phyloP scores from a whole-genome alignment of 2,888 invertebrate genomes.

The Cantharis lateralis region DNA sequence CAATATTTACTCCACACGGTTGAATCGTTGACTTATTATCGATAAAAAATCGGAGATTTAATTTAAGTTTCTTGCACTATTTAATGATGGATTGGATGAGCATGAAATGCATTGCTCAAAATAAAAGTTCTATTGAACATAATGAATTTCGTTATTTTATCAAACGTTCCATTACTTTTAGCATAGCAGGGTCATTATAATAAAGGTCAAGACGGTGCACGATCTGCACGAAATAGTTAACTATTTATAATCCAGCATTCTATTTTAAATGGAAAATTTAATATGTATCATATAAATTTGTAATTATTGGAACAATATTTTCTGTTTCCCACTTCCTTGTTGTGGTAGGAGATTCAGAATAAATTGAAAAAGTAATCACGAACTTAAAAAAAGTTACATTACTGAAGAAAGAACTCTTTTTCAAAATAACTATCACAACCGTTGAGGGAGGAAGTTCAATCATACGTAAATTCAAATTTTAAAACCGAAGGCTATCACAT shows the following conservation, averaged over 20 bases:
- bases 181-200: constrained; percentile 21
- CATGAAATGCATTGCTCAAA: neutral
- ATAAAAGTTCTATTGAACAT: neutral
- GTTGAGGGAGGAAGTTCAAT: neutral
- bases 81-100: neutral
- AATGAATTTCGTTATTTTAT: neutral
- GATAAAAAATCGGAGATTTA: too few relatives aligned
- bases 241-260: constrained; percentile 23
- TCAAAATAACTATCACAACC: neutral
- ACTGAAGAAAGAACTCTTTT: neutral
- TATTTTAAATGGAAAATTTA: constrained; percentile 10
- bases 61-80: too few relatives aligned
- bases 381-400: neutral
- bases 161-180: constrained; percentile 1
- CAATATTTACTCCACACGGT: neutral
- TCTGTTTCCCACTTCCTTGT: neutral
- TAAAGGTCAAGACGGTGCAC: constrained; percentile 29
- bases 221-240: constrained; percentile 24
- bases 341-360: neutral
- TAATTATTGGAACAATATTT: neutral
- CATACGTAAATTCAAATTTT: neutral
- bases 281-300: neutral
- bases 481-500: neutral
- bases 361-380: neutral
- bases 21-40: neutral